Evolutionary conservation across 2,888 invertebrate species (phyloP), one percentile per base, ranked within the genome.

Genomic region (Himalopsyche anomala): DNA sequence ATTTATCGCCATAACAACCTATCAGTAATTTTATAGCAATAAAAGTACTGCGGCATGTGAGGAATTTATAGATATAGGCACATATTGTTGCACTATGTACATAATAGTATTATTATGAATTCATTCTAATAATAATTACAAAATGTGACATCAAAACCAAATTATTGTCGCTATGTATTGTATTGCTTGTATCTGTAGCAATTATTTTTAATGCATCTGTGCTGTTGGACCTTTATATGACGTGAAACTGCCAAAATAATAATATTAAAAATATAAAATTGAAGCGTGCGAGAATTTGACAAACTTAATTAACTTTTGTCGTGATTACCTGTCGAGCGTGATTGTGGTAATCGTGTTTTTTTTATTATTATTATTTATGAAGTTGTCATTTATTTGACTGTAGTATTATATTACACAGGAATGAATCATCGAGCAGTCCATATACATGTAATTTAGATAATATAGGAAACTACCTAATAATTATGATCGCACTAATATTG

Each of bases 281-380:
- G 36, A 36, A 15, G 36, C 74, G 74, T 38, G 74, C 36, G 28
- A 74, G 74, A 74, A 74, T 74, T 74, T 74, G 74, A 74, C 36
- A 36, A 36, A 38, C 12, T 28, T 38, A 74, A 74, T 74, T 74
- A 15, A 15, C 51, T 51, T 51, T 36, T 74, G 36, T 5, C 28
- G 36, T 74, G 74, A 74, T 74, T 74, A 74, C 74, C 12, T 15
- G 12, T 12, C 5, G 36, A 74, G 36, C 36, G 74, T 74, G 74
- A 74, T 74, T 74, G 36, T 15, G 74, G 74, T 15, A 74, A 74
- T 36, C 19, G 36, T 74, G 38, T 74, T 74, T n/a, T n/a, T n/a
- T 74, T 19, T 69, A 36, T 28, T 74, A 74, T 28, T 62, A 28
- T 74, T 74, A 74, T 15, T 11, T 74, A 36, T 74, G 28, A 74